phyloP scores from a whole-genome alignment of 2,888 invertebrate species.

The Lepidocyrtinus sp. region DNA sequence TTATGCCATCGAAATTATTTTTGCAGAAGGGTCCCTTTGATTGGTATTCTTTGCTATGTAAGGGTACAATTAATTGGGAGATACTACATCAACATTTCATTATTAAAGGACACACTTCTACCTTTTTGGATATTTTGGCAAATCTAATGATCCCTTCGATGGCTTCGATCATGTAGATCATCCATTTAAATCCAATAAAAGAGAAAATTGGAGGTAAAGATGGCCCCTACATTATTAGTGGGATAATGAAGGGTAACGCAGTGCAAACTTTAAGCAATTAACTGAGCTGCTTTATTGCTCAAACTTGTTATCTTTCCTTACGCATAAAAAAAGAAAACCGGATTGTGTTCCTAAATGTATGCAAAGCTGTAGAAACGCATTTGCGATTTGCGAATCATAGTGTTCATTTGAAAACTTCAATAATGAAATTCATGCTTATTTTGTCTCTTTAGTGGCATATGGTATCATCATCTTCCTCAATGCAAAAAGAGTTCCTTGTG shows the following conservation, averaged over 20 bases:
- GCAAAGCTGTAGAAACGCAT: too few species aligned
- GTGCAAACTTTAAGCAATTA: not conserved
- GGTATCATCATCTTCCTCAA: too few species aligned
- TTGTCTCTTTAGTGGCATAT: too few species aligned
- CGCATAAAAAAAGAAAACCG: not conserved
- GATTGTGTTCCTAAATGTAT: not conserved
- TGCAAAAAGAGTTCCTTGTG: not conserved
- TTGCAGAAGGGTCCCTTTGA: not conserved
- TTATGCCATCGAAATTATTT: not conserved
- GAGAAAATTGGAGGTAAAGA: not conserved
- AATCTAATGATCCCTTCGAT: not conserved
- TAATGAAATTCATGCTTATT: too few species aligned
- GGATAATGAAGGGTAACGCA: not conserved
- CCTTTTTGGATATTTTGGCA: not conserved
- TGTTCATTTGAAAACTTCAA: too few species aligned
- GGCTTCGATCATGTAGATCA: not conserved
- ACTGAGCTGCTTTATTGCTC: not conserved
- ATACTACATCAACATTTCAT: not conserved
- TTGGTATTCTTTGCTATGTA: not conserved
- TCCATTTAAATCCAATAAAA: not conserved
- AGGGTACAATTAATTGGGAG: not conserved
- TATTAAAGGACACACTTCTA: not conserved
- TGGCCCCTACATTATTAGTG: not conserved
- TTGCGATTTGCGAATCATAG: too few species aligned
- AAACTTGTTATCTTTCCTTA: not conserved